A percentile compares a stretch with the other conserved stretches of the same genome.
Conservation (phyloP, 2,797 vertebrate genomes). For the Phrynocephalus vlangalii region DNA sequence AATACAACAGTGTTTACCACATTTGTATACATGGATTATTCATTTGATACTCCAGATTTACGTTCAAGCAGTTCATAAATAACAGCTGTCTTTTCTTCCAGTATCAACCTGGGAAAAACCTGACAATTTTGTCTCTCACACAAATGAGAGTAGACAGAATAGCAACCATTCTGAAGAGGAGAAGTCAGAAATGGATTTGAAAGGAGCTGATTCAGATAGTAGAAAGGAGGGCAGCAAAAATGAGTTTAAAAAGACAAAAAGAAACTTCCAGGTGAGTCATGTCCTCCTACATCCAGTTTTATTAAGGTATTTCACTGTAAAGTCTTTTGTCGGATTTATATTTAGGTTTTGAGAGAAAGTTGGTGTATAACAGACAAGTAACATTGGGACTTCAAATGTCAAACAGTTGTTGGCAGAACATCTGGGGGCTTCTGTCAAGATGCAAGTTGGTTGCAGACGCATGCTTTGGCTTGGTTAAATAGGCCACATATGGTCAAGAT, state of each 20-base stretch:
- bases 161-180: slow-evolving; percentile 60
- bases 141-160: slow-evolving; percentile 54
- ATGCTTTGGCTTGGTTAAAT: background rate
- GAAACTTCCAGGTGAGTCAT: slow-evolving; percentile 81
- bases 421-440: background rate
- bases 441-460: background rate
- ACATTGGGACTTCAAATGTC: background rate
- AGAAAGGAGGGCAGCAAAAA: slow-evolving; percentile 53
- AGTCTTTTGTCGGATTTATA: background rate
- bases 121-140: slow-evolving; percentile 75
- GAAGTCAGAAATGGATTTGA: slow-evolving; percentile 58
- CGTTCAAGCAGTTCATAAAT: background rate
- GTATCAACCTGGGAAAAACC: slow-evolving; percentile 96
- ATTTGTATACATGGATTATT: slow-evolving; percentile 5
- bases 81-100: slow-evolving; percentile 69
- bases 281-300: slow-evolving; percentile 2
- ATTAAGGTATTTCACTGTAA: slow-evolving; percentile 5
- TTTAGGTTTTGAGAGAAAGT: too few species aligned
- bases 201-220: slow-evolving; percentile 71
- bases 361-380: background rate
- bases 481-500: background rate
- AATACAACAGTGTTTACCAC: slow-evolving; percentile 29
- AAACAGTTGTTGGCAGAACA: background rate
- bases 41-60: slow-evolving; percentile 14
- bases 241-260: slow-evolving; percentile 74